phyloP scores from a whole-genome alignment of 2,113 vertebrate species.

The Trinectes maculatus region DNA sequence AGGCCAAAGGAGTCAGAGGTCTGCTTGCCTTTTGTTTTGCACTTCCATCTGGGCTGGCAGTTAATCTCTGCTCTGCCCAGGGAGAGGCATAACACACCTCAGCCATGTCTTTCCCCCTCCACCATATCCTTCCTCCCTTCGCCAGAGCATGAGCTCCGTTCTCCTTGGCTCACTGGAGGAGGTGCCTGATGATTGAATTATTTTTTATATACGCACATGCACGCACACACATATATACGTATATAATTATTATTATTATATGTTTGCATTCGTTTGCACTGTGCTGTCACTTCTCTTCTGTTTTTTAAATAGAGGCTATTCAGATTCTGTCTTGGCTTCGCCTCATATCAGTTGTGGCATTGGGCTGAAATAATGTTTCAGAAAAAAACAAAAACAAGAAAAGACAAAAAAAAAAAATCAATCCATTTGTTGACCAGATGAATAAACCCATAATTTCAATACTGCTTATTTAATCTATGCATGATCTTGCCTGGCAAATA shows the following conservation, averaged over 20 bases:
- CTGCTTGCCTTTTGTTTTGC: constrained; percentile 65
- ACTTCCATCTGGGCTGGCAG: constrained; percentile 70
- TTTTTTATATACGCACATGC: too few species aligned
- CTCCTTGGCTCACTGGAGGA: constrained; percentile 64
- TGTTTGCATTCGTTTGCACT: constrained; percentile 68
- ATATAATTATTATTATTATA: too few species aligned
- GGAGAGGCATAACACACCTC: constrained; percentile 56
- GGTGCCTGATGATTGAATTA: constrained; percentile 73
- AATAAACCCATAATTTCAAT: too few species aligned
- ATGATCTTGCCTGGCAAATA: too few species aligned
- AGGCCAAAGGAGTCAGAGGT: constrained; percentile 64
- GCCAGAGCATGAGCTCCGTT: constrained; percentile 46
- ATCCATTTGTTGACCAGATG: too few species aligned
- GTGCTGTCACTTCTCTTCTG: constrained; percentile 67
- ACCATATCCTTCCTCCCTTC: constrained; percentile 11
- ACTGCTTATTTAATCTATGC: too few species aligned
- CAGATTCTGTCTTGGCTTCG: constrained; percentile 60
- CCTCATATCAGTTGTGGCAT: constrained; percentile 54
- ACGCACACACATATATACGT: too few species aligned
- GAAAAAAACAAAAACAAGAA: constrained; percentile 41
- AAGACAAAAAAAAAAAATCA: neutral
- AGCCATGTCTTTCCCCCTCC: constrained; percentile 43
- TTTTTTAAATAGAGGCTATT: constrained; percentile 65
- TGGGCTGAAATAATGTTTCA: constrained; percentile 38
- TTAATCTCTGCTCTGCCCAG: constrained; percentile 75